Evolutionary conservation across 2,113 vertebrate species (phyloP), one percentile per base, ranked within the genome.

Genomic region (Epinephelus cyanopodus): DNA sequence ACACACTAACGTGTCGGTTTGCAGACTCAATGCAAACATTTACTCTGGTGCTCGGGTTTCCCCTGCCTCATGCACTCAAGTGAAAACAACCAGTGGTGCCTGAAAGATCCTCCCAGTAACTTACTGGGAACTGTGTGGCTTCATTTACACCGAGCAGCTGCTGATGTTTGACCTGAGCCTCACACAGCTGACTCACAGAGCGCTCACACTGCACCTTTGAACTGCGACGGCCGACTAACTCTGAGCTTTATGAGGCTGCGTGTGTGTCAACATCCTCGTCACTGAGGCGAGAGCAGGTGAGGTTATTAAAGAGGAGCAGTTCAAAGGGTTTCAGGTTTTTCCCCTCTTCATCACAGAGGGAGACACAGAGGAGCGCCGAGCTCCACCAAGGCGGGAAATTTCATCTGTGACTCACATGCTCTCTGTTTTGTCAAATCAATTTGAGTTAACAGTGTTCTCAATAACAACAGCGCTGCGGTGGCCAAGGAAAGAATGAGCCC

Each of bases 191-290:
- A 82, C 48, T 52, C 73, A 84, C 19, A 25, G 53, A 4, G 50
- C 52, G 5, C 50, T 53, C 73, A 84, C 21, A 39, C 54, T 10
- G 56, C 52, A 9, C 33, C 75, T 81, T 75, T 84, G 39, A 83
- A 67, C 70, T 39, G 73, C 77, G 79, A 83, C 81, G 86, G 61
- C 79, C 82, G 50, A 75, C 82, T 71, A 81, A 83, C 58, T 80
- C 53, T 58, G 7, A 19, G 56, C 19, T 82, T 84, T 71, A 77
- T 21, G 45, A 80, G 78, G 21, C 58, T n/a, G 53, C 19, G 58
- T 74, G 69, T 74, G 69, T 52, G 65, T 62, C 68, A 63, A 3
- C 47, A 21, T 45, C 54, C 67, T 53, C 56, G 2, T 69, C 45
- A 73, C n/a, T 27, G 15, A 42, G 6, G 25, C 4, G 5, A 5